Conservation (phyloP, 1,140 invertebrate genomes). For the Venustaconcha ellipsiformis region DNA sequence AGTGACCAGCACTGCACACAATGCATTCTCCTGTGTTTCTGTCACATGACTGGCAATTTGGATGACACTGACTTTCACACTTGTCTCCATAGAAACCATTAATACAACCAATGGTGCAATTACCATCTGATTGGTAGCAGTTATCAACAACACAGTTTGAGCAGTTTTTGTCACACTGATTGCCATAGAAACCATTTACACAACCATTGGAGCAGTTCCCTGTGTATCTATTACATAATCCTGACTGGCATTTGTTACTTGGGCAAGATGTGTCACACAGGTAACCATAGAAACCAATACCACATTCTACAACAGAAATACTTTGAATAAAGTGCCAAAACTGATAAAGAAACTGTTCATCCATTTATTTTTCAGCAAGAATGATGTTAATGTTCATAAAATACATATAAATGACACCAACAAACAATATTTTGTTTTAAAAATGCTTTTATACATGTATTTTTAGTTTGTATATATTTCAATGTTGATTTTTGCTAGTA, state of each 20-base stretch:
- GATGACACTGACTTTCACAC: background rate
- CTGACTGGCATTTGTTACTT: background rate
- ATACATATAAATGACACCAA: too few relatives aligned
- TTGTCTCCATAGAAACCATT: background rate
- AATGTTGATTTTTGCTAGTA: too few relatives aligned
- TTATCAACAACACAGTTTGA: background rate
- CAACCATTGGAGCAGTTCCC: background rate
- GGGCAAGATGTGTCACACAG: too few relatives aligned
- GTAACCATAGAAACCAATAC: too few relatives aligned
- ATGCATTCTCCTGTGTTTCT: background rate
- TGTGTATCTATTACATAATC: background rate
- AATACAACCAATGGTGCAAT: background rate
- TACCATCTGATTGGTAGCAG: background rate
- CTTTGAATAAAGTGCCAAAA: too few relatives aligned
- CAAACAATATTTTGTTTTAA: too few relatives aligned
- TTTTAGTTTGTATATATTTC: too few relatives aligned
- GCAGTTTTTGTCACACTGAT: background rate
- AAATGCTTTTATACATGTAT: too few relatives aligned
- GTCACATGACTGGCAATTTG: background rate
- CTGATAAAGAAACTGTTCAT: too few relatives aligned
- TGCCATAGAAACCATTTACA: background rate
- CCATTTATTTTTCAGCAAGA: too few relatives aligned
- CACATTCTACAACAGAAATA: too few relatives aligned
- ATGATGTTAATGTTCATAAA: too few relatives aligned
- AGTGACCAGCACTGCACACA: background rate